These are phyloP conservation scores for Tetramorium simillimum DNA, from an alignment of 1,140 invertebrate species.

Conservation along the genomic window DNA sequence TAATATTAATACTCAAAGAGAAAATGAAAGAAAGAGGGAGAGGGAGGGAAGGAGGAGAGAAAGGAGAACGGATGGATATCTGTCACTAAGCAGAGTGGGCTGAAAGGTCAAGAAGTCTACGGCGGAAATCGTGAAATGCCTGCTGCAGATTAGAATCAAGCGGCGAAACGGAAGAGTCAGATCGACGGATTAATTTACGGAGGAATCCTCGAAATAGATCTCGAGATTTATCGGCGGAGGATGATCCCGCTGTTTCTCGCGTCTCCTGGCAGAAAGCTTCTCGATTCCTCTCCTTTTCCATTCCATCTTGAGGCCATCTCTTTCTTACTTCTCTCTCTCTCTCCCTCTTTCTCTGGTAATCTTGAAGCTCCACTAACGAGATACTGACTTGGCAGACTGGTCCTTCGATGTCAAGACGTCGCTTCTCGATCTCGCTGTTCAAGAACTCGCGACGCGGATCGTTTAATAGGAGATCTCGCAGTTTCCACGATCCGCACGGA, in stretches of 20 bases:
- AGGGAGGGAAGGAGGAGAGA: slow-evolving; percentile 4
- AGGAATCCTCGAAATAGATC: slow-evolving; percentile 74
- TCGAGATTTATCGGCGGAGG: slow-evolving; percentile 73
- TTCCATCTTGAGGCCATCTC: slow-evolving; percentile 55
- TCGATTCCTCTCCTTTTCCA: slow-evolving; percentile 43
- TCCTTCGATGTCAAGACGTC: slow-evolving; percentile 45
- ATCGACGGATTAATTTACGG: slow-evolving; percentile 77
- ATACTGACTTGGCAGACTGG: slow-evolving; percentile 62
- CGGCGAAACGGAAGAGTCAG: slow-evolving; percentile 69
- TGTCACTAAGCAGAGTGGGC: slow-evolving; percentile 1
- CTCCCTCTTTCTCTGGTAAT: slow-evolving; percentile 53
- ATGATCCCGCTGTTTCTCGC: slow-evolving; percentile 62
- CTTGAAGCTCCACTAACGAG: slow-evolving; percentile 68
- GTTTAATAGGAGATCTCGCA: slow-evolving; percentile 41
- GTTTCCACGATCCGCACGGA: neutral
- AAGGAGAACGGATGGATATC: neutral
- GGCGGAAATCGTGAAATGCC: slow-evolving; percentile 41
- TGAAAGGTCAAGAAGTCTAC: slow-evolving; percentile 23
- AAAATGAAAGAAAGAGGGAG: neutral
- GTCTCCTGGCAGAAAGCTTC: slow-evolving; percentile 17
- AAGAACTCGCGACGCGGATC: slow-evolving; percentile 50
- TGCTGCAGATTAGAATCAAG: slow-evolving; percentile 73
- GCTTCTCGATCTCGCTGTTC: slow-evolving; percentile 29
- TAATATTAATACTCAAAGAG: neutral
- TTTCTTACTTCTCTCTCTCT: slow-evolving; percentile 64